A percentile compares a stretch with the other conserved stretches of the same genome.
Conservation (phyloP, 1,140 invertebrate genomes). For the Aphaenogaster ashmeadi region DNA sequence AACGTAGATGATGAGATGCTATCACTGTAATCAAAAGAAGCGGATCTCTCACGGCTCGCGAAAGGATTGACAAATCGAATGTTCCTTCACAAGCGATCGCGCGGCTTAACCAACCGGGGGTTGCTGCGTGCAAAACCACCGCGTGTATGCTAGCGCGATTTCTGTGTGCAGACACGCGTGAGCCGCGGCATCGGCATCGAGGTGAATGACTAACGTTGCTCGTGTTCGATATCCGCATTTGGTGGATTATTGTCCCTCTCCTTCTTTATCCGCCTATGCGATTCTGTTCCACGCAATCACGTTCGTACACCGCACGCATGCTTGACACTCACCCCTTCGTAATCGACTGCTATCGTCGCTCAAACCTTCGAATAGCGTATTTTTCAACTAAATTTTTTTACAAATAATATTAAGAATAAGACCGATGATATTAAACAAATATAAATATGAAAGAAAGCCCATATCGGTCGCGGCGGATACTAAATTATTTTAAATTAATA, state of each 20-base stretch:
- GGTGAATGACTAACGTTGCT: slow-evolving; percentile 70
- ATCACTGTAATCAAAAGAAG: neutral
- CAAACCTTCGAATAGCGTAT: neutral
- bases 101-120: slow-evolving; percentile 37
- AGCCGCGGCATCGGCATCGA: slow-evolving; percentile 63
- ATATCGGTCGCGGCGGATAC: too few species aligned
- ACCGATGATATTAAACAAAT: too few species aligned
- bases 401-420: too few species aligned
- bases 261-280: slow-evolving; percentile 18
- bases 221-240: slow-evolving; percentile 62
- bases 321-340: slow-evolving; percentile 49
- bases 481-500: neutral
- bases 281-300: slow-evolving; percentile 61
- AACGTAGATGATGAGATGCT: neutral
- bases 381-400: neutral
- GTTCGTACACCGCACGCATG: slow-evolving; percentile 63
- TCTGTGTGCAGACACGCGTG: slow-evolving; percentile 56
- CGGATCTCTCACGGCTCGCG: slow-evolving; percentile 1
- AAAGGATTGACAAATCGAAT: slow-evolving; percentile 41
- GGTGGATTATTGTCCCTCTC: slow-evolving; percentile 41
- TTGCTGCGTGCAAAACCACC: slow-evolving; percentile 46
- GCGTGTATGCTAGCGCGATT: slow-evolving; percentile 39
- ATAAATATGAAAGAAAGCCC: too few species aligned
- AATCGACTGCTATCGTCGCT: slow-evolving; percentile 6
- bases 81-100: neutral